phyloP scores from a whole-genome alignment of 2,888 invertebrate species.

The Formica aserva region DNA sequence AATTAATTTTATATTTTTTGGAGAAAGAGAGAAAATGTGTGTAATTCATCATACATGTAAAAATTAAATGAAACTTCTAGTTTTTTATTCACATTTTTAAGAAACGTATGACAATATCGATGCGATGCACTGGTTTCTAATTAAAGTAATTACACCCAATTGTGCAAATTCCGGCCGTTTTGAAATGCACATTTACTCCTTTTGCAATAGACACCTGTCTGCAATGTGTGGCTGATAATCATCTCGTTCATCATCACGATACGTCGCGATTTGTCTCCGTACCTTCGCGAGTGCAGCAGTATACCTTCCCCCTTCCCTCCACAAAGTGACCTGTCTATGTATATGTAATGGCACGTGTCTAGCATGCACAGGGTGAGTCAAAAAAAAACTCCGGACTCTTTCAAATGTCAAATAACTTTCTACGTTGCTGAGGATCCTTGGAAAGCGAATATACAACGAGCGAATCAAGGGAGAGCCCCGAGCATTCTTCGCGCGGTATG shows the following conservation, averaged over 20 bases:
- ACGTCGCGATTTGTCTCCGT: not conserved
- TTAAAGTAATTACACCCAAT: not conserved
- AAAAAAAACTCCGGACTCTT: conserved; percentile 63
- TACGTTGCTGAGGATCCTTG: conserved; percentile 60
- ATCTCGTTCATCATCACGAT: conserved; percentile 8
- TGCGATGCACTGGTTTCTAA: not conserved
- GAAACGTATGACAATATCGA: not conserved
- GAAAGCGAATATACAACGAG: conserved; percentile 32
- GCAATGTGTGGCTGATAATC: not conserved
- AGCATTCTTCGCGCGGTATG: conserved; percentile 13
- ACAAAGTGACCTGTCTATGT: not conserved
- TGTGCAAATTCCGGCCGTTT: not conserved
- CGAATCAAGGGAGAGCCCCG: conserved; percentile 46
- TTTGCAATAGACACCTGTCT: not conserved
- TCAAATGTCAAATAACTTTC: conserved; percentile 77
- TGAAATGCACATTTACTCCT: not conserved
- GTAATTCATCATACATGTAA: not conserved
- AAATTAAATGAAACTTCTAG: not conserved
- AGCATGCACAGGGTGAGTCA: conserved; percentile 38
- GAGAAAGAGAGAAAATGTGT: not conserved
- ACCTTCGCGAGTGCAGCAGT: not conserved
- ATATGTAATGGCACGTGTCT: conserved; percentile 2
- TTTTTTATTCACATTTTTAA: not conserved
- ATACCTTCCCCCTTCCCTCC: not conserved
- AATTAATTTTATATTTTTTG: not conserved